Evolutionary conservation across 2,113 vertebrate species (phyloP), one percentile per base, ranked within the genome.

Genomic region (Lontra canadensis): DNA sequence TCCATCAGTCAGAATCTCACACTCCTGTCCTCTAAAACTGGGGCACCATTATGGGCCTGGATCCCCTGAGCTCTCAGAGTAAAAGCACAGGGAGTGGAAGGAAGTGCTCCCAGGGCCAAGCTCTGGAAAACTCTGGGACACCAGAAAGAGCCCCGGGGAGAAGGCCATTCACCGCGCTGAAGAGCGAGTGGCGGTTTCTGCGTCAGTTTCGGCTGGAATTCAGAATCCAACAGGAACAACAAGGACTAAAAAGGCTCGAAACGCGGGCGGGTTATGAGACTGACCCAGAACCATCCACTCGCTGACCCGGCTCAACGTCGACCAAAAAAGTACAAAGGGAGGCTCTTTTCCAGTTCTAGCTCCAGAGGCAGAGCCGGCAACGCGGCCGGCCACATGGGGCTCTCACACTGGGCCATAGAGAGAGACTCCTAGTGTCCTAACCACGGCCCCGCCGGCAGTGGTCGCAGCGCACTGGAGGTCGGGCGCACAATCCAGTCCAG

Each of bases 391-490:
- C 14, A 17, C 39, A 15, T 2, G 15, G 42, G 78, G 59, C 14
- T 76, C 36, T 52, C 34, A 17, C 55, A n/a, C n/a, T 0, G 1
- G 36, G 25, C 18, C 25, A 17, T 29, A n/a, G 29, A 20, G 29
- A 20, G 65, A 17, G 71, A 12, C 1, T 10, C 42, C 36, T 9
- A 20, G n/a, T 1, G 36, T 31, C 23, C 59, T 21, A 67, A 82
- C n/a, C 67, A 29, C 7, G 1, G 57, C 67, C 26, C 26, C 7
- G 1, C n/a, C 6, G 12, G 82, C 47, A 67, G 14, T 3, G 55
- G 20, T 1, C 2, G 31, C 59, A 1, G 2, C 20, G 15, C 57
- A 4, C 2, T 5, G 39, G 34, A 13, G 6, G 29, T 74, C 6
- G 7, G 71, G 52, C 1, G 20, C 34, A 73, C n/a, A 55, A 11